Evolutionary conservation across 1,140 invertebrate species (phyloP).

Genomic region (Idris sp.): DNA sequence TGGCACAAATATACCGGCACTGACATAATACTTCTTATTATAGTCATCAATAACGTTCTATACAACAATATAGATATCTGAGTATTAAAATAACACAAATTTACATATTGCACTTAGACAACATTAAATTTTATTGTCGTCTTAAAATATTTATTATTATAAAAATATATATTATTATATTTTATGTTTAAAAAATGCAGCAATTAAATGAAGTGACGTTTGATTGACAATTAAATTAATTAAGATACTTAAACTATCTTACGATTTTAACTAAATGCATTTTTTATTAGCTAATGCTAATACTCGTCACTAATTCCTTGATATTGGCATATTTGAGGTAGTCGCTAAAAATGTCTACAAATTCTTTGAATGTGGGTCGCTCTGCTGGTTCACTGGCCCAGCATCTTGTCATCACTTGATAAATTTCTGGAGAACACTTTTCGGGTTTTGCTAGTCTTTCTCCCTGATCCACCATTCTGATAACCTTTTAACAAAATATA

Average conservation of each 20-base stretch:
- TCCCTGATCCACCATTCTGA: slow-evolving; percentile 87
- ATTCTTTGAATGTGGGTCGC: slow-evolving; percentile 89
- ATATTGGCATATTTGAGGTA: slow-evolving; percentile 86
- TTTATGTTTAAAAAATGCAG: no score
- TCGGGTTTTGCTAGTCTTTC: slow-evolving; percentile 87
- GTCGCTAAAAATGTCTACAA: slow-evolving; percentile 86
- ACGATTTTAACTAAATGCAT: no score
- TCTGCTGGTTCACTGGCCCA: slow-evolving; percentile 89
- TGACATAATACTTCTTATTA: slow-evolving; percentile 26
- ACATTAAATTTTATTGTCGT: no score
- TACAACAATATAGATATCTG: no score
- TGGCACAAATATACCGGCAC: slow-evolving; percentile 16
- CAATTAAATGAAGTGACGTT: no score
- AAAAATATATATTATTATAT: no score
- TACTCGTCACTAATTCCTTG: slow-evolving; percentile 79
- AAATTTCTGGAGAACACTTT: slow-evolving; percentile 90
- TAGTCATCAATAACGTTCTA: no score
- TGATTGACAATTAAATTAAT: no score
- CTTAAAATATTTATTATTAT: no score
- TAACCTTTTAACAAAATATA: slow-evolving; percentile 80
- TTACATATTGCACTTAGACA: no score
- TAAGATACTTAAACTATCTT: no score
- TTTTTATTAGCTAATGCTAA: slow-evolving; percentile 75
- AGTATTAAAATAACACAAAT: no score
- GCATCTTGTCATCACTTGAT: slow-evolving; percentile 92